Evolutionary conservation across 2,113 vertebrate genomes (phyloP).

Genomic region (Girardinichthys multiradiatus): DNA sequence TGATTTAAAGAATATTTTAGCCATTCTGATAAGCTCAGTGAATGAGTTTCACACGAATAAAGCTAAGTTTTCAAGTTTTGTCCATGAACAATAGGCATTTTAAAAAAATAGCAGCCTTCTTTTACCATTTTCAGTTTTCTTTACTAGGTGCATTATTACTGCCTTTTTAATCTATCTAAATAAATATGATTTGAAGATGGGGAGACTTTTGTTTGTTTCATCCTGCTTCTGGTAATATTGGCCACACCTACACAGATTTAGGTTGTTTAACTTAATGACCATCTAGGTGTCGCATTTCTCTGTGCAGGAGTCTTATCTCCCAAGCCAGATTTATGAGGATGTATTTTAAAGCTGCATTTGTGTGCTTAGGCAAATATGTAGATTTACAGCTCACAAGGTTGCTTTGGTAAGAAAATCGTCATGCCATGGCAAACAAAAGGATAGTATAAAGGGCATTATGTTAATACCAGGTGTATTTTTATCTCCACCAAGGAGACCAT

Average conservation of each 20-base stretch:
- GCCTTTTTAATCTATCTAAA: not conserved
- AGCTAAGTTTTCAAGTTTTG: not conserved
- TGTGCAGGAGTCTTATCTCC: not conserved
- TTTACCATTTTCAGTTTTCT: not conserved
- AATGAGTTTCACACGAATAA: not conserved
- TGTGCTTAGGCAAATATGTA: not conserved
- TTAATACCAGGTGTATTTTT: no score
- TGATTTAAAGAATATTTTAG: not conserved
- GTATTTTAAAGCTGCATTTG: constrained; percentile 1
- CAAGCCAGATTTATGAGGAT: not conserved
- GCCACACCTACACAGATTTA: constrained; percentile 1
- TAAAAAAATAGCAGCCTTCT: no score
- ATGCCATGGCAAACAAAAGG: not conserved
- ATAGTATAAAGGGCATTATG: no score
- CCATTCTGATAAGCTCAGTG: not conserved
- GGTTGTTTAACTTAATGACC: not conserved
- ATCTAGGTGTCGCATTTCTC: constrained; percentile 13
- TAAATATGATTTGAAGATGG: not conserved
- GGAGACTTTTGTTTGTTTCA: not conserved
- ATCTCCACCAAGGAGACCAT: no score
- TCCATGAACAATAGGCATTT: not conserved
- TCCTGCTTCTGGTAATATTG: not conserved
- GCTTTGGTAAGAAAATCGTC: not conserved
- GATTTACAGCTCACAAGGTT: not conserved
- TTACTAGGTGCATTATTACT: not conserved